Base-by-base conservation (phyloP, 37 sponge, comb jelly and placozoan genomes). In the Aplysina aerophoba region DNA sequence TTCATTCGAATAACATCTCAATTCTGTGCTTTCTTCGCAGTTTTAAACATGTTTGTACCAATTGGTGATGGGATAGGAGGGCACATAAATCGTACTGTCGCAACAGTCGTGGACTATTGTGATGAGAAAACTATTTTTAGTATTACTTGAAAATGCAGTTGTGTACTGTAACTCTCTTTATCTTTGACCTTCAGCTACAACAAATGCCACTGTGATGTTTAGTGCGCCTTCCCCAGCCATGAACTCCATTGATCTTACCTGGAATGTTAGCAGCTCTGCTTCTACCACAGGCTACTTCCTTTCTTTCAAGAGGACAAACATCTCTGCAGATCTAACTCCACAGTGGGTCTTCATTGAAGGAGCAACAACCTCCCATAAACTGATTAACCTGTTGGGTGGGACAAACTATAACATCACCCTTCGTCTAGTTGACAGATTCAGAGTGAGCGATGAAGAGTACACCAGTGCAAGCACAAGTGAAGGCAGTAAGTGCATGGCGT, bases 381-480 rank as follows among this genome's bases (percentile, higher is more conserved):
- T 75, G 25, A 50, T 24, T 1, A 21, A 21, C 4, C 78, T 75
- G 44, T 75, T 50, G n/a, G 44, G 44, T 75, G 78, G 78, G 37
- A 44, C 40, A 75, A 17, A 40, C n/a, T 75, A 75, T 21, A 21
- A 53, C 17, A 75, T 75, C 78, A 75, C 53, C 24, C 25, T 75
- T 16, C 40, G 78, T 24, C n/a, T 24, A 40, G 24, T 44, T 22
- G 78, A 75, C 14, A 54, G 78, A 2, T 41, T 24, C 1, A 11
- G 78, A 53, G 78, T 75, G 21, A 75, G 78, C 33, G 28, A 30
- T 44, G 50, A 44, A 44, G 6, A 11, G 50, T 44, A 3, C 50
- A 44, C 50, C 8, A 44, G 50, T 44, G 50, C 50, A 44, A 44
- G 50, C 6, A 44, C 50, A 44, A 44, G 3, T 3, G 50, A 44